A percentile compares a stretch with the other conserved stretches of the same genome.
These are phyloP conservation scores for Sarcophilus harrisii DNA, from an alignment of 2,797 vertebrate genomes.

Conservation along the genomic window DNA sequence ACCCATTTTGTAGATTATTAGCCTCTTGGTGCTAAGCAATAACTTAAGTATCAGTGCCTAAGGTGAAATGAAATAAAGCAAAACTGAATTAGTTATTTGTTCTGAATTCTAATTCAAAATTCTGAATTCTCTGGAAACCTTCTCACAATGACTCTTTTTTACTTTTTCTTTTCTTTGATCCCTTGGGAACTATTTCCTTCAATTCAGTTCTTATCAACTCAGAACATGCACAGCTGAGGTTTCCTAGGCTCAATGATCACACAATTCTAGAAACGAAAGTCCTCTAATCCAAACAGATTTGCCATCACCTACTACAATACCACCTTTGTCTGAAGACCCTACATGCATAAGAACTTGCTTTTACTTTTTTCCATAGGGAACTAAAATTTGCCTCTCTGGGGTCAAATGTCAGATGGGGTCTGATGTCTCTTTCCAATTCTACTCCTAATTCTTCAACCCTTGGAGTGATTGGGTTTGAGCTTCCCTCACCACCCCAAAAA, in stretches of 20 bases:
- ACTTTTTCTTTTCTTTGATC: background rate
- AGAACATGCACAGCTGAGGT: background rate
- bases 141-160: background rate
- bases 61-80: too few species aligned
- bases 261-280: background rate
- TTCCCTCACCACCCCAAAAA: background rate
- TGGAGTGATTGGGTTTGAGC: background rate
- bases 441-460: background rate
- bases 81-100: background rate
- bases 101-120: too few species aligned
- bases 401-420: background rate
- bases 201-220: background rate
- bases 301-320: background rate
- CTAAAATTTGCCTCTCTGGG: background rate
- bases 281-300: background rate
- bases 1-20: background rate
- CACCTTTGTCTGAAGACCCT: background rate
- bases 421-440: background rate
- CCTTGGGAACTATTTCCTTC: background rate
- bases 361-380: background rate
- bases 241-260: background rate
- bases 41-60: background rate
- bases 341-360: background rate
- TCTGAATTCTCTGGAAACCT: too few species aligned
- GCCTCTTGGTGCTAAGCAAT: too few species aligned